Evolutionary conservation across 2,888 invertebrate genomes (phyloP).

Genomic region (Salpingus planirostris): DNA sequence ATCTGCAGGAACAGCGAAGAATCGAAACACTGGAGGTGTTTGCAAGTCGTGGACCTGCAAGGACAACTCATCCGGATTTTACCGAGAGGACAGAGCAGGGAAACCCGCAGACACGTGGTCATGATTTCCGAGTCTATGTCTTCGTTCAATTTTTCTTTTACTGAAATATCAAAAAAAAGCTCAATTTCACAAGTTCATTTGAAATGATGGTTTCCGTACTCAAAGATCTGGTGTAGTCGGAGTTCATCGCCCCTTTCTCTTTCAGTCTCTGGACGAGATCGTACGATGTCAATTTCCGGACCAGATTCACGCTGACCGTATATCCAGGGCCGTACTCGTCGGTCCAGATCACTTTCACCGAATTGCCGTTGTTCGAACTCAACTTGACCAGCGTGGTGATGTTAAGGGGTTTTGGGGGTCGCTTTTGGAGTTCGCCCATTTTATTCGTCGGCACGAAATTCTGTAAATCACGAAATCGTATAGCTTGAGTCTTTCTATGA

Average conservation of each 20-base stretch:
- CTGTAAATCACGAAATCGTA: no score
- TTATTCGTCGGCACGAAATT: slow-evolving; percentile 98
- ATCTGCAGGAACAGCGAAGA: slow-evolving; percentile 90
- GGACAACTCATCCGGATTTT: slow-evolving; percentile 86
- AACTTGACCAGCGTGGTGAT: slow-evolving; percentile 81
- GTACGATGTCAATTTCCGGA: slow-evolving; percentile 75
- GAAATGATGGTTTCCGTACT: slow-evolving; percentile 74
- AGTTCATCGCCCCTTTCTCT: slow-evolving; percentile 76
- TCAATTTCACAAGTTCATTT: no score
- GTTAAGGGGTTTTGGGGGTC: slow-evolving; percentile 93
- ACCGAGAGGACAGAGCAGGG: slow-evolving; percentile 89
- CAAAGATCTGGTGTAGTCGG: slow-evolving; percentile 82
- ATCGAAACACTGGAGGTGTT: slow-evolving; percentile 97
- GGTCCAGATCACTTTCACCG: slow-evolving; percentile 83
- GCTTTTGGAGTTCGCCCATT: slow-evolving; percentile 91
- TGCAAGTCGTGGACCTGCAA: slow-evolving; percentile 80
- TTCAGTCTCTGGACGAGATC: slow-evolving; percentile 76
- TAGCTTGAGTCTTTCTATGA: no score
- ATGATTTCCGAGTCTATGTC: slow-evolving; percentile 95
- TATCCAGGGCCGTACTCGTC: slow-evolving; percentile 77
- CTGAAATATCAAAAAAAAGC: no score
- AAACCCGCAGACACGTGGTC: slow-evolving; percentile 88
- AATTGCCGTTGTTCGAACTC: slow-evolving; percentile 78
- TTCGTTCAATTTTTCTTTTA: slow-evolving; percentile 86
- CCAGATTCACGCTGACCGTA: slow-evolving; percentile 78